Base-by-base conservation (phyloP, 2,888 invertebrate species). In the Cryptophagus acutangulus region DNA sequence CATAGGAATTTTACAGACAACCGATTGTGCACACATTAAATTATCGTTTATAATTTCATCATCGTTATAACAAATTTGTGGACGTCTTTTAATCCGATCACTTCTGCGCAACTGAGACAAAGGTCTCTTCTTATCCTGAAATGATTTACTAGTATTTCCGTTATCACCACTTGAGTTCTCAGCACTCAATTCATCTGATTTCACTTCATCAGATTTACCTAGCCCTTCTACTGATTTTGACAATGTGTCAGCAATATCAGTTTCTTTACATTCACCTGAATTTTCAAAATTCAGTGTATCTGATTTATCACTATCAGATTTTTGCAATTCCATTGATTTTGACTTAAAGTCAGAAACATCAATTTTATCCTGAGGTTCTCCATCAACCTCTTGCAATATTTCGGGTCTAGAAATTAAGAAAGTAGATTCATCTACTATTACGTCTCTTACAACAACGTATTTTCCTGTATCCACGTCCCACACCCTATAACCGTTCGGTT, bases 401-500 rank as follows among this genome's bases (percentile, higher is more conserved):
- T 20, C 3, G 17, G 35, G 35, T 12, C 17, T 35, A 6, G 17
- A 15, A 9, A 15, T 3, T 3, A 6, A 5, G 10, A 25, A 8
- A 35, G 10, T 15, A 13, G 12, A 8, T 3, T 16, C 20, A 14
- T 25, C 15, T 28, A 13, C 3, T 5, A 28, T 36, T 13, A 36
- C 14, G 13, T 35, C 35, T 35, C 35, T 35, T 8, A 10, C 35
- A 4, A 35, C 3, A 35, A 26, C 3, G 13, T 18, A 35, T 18
- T 10, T 35, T 13, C 10, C 9, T 9, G 5, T 17, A 12, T 35
- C 24, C 20, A 15, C 24, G 5, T 26, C 35, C 20, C 20, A 35
- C 5, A 35, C 20, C 10, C 20, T 18, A 10, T 35, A 35, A 10
- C 36, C 36, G n/a, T 30, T 30, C 15, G 36, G 28, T 30, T 31